These are phyloP conservation scores for Solea solea DNA, from an alignment of 2,113 vertebrate species.

Conservation along the genomic window DNA sequence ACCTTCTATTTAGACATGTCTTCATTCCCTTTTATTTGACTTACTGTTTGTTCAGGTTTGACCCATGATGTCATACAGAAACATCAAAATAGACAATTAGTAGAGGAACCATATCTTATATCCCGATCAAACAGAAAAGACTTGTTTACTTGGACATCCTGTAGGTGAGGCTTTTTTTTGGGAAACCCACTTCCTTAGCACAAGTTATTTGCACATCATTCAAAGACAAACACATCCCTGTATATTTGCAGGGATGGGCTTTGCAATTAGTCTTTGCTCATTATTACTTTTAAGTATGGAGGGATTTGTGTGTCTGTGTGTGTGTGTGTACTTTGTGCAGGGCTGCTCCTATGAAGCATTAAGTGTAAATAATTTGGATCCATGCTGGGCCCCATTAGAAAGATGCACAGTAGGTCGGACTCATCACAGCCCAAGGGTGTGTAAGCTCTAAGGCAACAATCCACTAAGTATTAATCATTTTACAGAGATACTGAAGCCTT, in stretches of 20 bases:
- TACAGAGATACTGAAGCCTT: too few relatives aligned
- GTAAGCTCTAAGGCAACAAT: constrained; percentile 4
- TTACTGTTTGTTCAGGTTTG: not conserved
- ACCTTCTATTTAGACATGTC: not conserved
- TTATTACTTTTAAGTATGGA: not conserved
- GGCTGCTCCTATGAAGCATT: constrained; percentile 51
- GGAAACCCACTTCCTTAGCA: too few relatives aligned
- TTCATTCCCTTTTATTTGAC: too few relatives aligned
- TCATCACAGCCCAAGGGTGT: not conserved
- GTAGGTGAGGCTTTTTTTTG: not conserved
- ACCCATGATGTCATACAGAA: not conserved
- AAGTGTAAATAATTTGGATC: constrained; percentile 66
- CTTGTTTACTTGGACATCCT: not conserved
- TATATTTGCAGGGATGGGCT: not conserved
- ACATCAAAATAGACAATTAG: not conserved
- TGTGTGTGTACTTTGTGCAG: constrained; percentile 10
- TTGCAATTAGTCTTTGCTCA: not conserved
- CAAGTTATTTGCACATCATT: too few relatives aligned
- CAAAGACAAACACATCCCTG: not conserved
- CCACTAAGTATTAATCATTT: too few relatives aligned
- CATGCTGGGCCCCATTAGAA: constrained; percentile 36
- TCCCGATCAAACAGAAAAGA: not conserved
- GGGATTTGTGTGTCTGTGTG: constrained; percentile 25
- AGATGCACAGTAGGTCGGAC: constrained; percentile 44
- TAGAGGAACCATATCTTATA: not conserved